A percentile compares a stretch with the other conserved stretches of the same genome.
These are phyloP conservation scores for Papilio helenus DNA, from an alignment of 1,140 invertebrate genomes.

Conservation along the genomic window DNA sequence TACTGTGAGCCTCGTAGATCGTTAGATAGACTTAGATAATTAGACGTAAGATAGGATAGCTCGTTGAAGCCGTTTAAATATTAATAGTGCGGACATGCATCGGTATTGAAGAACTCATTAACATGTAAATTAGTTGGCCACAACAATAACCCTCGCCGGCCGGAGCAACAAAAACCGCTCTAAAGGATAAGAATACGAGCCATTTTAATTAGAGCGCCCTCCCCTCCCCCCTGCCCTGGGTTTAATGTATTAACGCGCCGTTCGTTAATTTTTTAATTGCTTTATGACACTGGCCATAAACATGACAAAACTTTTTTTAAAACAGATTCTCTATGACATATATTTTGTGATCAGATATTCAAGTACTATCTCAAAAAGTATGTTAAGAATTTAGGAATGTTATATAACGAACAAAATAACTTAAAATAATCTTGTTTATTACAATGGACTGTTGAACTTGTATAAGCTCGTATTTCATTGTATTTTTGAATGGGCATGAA, in stretches of 20 bases:
- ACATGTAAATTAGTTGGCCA: constrained; percentile 79
- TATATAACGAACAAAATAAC: too few species aligned
- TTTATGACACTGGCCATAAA: constrained; percentile 15
- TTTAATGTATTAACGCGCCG: constrained; percentile 53
- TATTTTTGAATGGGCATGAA: neutral
- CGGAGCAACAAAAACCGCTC: constrained; percentile 74
- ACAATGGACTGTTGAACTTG: neutral
- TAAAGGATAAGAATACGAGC: constrained; percentile 76
- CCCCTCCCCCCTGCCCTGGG: constrained; percentile 62
- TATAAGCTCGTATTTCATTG: neutral
- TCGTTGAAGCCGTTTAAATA: constrained; percentile 22
- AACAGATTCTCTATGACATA: neutral
- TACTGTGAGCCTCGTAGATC: neutral
- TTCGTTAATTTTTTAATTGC: constrained; percentile 19
- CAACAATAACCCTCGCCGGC: constrained; percentile 73
- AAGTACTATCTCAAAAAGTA: too few species aligned
- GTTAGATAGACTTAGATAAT: neutral
- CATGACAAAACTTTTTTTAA: neutral
- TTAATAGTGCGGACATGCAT: constrained; percentile 36
- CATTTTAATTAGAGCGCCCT: constrained; percentile 78
- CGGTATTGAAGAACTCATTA: constrained; percentile 68
- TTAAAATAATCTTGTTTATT: too few species aligned
- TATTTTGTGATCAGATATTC: too few species aligned
- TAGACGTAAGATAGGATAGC: neutral
- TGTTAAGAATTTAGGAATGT: too few species aligned